phyloP scores from a whole-genome alignment of 2,797 vertebrate species.

The Gambusia yucatana region DNA sequence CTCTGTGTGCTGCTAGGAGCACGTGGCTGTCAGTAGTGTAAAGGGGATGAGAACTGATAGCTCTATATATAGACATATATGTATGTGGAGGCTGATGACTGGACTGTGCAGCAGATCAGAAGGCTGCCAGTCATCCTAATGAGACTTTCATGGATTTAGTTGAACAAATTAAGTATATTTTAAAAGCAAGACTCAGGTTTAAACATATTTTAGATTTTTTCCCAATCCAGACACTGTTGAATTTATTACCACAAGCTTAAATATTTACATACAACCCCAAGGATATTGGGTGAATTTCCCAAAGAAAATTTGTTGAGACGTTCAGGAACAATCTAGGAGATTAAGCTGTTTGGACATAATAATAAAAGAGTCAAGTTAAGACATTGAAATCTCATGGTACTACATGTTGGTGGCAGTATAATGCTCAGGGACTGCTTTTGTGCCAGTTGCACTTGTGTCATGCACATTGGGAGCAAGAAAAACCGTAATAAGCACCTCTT shows the following conservation, averaged over 20 bases:
- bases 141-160: background rate
- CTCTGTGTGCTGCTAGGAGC: constrained; percentile 46
- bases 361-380: background rate
- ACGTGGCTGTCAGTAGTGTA: constrained; percentile 66
- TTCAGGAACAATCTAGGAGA: background rate
- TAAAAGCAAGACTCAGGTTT: background rate
- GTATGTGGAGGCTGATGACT: constrained; percentile 58
- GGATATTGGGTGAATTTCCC: background rate
- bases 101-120: constrained; percentile 33
- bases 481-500: background rate
- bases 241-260: background rate
- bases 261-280: background rate
- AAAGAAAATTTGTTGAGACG: background rate
- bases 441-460: background rate
- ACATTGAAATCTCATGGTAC: background rate
- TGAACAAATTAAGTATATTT: background rate
- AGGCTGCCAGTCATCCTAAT: constrained; percentile 36
- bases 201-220: background rate
- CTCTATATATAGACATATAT: constrained; percentile 77
- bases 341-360: background rate
- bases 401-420: background rate
- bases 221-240: background rate
- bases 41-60: constrained; percentile 68
- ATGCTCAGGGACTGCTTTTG: background rate
- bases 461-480: background rate